Evolutionary conservation across 1,140 invertebrate species (phyloP).

Genomic region (Reticulitermes speratus): DNA sequence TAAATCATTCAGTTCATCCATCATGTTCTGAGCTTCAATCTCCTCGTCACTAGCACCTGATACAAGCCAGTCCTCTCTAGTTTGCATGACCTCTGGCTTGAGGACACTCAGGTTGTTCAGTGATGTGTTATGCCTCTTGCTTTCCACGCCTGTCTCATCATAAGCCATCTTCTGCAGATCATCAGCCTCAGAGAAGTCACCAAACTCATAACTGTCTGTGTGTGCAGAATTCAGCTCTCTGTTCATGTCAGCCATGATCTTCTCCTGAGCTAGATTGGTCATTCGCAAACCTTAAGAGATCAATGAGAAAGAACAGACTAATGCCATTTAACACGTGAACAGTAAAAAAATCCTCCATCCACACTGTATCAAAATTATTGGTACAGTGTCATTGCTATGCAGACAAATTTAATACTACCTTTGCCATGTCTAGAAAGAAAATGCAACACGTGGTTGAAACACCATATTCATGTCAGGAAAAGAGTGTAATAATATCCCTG

Average conservation of each 20-base stretch:
- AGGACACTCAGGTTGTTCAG: neutral
- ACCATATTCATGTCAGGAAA: no score
- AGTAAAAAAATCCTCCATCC: no score
- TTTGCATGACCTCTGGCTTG: neutral
- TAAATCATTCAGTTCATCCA: neutral
- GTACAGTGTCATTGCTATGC: no score
- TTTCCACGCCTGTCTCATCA: neutral
- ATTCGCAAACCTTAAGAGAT: slow-evolving; percentile 19
- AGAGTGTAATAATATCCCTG: no score
- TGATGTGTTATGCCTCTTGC: slow-evolving; percentile 5
- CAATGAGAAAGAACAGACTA: no score
- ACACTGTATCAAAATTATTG: no score
- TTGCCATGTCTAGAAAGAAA: no score
- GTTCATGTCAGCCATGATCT: slow-evolving; percentile 28
- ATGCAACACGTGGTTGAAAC: no score
- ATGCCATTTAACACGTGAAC: no score
- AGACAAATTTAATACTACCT: no score
- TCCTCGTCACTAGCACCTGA: slow-evolving; percentile 9
- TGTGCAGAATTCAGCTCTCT: slow-evolving; percentile 1
- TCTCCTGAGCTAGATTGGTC: slow-evolving; percentile 34
- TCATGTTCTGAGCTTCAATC: neutral
- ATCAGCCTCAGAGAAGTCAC: slow-evolving; percentile 18
- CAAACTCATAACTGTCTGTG: slow-evolving; percentile 13
- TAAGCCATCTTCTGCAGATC: neutral
- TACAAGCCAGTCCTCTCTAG: slow-evolving; percentile 15